A percentile compares a stretch with the other conserved stretches of the same genome.
Evolutionary conservation across 1,140 invertebrate genomes (phyloP).

Genomic region (Vanessa atalanta): DNA sequence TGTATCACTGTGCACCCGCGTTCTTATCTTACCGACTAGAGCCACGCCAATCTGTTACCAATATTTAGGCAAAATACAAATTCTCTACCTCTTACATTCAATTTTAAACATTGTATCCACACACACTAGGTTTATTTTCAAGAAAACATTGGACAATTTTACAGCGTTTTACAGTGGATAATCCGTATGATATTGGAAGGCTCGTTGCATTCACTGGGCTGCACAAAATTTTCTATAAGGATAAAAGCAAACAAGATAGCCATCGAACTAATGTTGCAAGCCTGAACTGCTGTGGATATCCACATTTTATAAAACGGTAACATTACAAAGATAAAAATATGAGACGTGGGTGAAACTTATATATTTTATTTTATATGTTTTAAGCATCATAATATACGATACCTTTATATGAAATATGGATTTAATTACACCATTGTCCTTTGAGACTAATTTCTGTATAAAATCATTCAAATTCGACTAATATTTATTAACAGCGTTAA

Average conservation of each 20-base stretch:
- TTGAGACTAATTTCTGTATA: too few relatives aligned
- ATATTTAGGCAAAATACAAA: conserved; percentile 80
- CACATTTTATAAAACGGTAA: conserved; percentile 20
- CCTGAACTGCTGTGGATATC: conserved; percentile 35
- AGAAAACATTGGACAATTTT: conserved; percentile 50
- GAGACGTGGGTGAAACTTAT: not conserved
- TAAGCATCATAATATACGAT: too few relatives aligned
- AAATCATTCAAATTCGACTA: too few relatives aligned
- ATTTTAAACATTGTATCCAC: conserved; percentile 52
- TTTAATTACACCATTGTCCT: too few relatives aligned
- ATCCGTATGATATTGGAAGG: conserved; percentile 79
- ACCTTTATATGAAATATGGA: too few relatives aligned
- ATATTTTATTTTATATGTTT: too few relatives aligned
- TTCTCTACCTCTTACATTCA: conserved; percentile 45
- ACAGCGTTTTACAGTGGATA: conserved; percentile 74
- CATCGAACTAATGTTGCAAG: conserved; percentile 70
- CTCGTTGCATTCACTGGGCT: conserved; percentile 76
- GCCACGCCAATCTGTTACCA: conserved; percentile 76
- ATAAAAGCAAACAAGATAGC: conserved; percentile 80
- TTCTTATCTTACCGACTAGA: conserved; percentile 72
- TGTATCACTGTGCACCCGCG: conserved; percentile 71
- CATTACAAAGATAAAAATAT: conserved; percentile 3
- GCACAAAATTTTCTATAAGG: conserved; percentile 81
- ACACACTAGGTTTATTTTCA: conserved; percentile 52
- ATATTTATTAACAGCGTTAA: too few relatives aligned